Conservation (phyloP, 2,797 vertebrate genomes). For the Chiroxiphia lanceolata region DNA sequence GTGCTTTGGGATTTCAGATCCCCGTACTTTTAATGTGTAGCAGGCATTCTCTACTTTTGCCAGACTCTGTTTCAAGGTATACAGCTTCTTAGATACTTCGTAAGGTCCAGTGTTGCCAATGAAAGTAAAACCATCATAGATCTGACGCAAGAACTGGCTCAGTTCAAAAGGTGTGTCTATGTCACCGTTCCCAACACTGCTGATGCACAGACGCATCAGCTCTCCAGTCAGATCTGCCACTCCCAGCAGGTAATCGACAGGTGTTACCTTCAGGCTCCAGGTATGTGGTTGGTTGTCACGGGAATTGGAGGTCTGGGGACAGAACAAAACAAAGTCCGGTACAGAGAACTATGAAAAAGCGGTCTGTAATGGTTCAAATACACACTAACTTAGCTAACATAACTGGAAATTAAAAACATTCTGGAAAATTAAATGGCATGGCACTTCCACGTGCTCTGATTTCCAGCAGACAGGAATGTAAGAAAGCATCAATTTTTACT, state of each 20-base stretch:
- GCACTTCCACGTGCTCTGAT: background rate
- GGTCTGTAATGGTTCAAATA: background rate
- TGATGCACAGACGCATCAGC: slow-evolving; percentile 97
- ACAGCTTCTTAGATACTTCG: slow-evolving; percentile 96
- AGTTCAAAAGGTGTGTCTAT: slow-evolving; percentile 98
- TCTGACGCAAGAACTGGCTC: slow-evolving; percentile 92
- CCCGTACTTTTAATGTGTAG: slow-evolving; percentile 90
- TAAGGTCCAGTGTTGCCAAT: slow-evolving; percentile 98
- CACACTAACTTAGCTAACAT: background rate
- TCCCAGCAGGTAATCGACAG: slow-evolving; percentile 94
- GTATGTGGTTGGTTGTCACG: slow-evolving; percentile 30
- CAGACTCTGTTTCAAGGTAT: slow-evolving; percentile 93
- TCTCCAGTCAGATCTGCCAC: slow-evolving; percentile 96
- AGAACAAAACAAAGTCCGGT: background rate
- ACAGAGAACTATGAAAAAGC: background rate
- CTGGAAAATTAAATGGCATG: background rate
- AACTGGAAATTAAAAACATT: background rate
- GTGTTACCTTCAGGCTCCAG: slow-evolving; percentile 90
- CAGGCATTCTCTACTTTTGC: slow-evolving; percentile 98
- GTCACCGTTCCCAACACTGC: slow-evolving; percentile 95
- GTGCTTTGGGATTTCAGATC: slow-evolving; percentile 96
- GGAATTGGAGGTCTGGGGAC: slow-evolving; percentile 54
- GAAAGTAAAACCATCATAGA: slow-evolving; percentile 95
- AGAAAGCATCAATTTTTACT: background rate
- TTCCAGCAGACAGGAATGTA: background rate